Evolutionary conservation across 1,140 invertebrate genomes (phyloP).

Genomic region (Copidosoma floridanum): DNA sequence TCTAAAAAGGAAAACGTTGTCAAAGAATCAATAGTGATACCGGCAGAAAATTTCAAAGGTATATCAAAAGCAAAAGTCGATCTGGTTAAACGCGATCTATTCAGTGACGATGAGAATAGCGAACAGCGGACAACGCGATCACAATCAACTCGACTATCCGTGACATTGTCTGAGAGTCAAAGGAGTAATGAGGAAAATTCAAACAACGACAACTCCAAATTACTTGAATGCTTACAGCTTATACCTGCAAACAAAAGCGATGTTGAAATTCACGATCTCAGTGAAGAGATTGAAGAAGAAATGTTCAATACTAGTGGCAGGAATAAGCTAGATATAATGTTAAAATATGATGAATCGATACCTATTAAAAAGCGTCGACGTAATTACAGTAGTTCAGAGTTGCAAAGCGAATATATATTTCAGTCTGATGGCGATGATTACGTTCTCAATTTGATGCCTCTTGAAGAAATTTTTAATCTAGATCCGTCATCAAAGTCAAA

Average conservation of each 20-base stretch:
- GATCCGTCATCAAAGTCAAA: slow-evolving; percentile 35
- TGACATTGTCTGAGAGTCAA: not conserved
- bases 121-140: slow-evolving; percentile 40
- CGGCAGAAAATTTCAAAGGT: slow-evolving; percentile 24
- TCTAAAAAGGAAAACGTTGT: not conserved
- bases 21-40: slow-evolving; percentile 8
- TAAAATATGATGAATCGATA: slow-evolving; percentile 43
- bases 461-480: slow-evolving; percentile 43
- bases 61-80: slow-evolving; percentile 44
- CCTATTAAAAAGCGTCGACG: slow-evolving; percentile 37
- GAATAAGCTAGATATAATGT: slow-evolving; percentile 18
- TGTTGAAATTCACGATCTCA: not conserved
- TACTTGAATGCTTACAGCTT: slow-evolving; percentile 47
- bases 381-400: slow-evolving; percentile 37
- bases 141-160: not conserved
- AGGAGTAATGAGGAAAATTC: too few species aligned
- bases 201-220: too few species aligned
- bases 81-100: slow-evolving; percentile 49
- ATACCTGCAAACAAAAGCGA: slow-evolving; percentile 47
- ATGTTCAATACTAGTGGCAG: not conserved
- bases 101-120: slow-evolving; percentile 47
- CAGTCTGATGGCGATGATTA: slow-evolving; percentile 20
- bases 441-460: slow-evolving; percentile 27
- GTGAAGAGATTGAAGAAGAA: not conserved
- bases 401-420: slow-evolving; percentile 24